Conservation (phyloP, 2,888 invertebrate species). For the Volucella bombylans region DNA sequence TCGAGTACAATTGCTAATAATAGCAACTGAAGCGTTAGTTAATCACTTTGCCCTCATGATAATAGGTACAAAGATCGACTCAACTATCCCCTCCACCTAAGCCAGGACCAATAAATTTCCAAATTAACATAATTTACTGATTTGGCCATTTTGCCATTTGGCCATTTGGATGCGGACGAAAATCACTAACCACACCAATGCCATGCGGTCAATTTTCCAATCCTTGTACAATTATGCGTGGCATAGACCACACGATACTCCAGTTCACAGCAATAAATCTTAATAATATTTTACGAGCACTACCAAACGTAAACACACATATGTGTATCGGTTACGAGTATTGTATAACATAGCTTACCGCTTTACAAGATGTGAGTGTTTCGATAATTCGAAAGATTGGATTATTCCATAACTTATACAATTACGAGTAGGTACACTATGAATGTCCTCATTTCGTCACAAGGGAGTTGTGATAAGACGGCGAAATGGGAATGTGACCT, state of each 20-base stretch:
- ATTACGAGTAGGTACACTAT: slow-evolving; percentile 5
- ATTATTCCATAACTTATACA: slow-evolving; percentile 40
- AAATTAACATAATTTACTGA: slow-evolving; percentile 62
- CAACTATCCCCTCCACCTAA: slow-evolving; percentile 8
- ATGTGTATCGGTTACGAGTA: background rate
- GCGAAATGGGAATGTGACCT: background rate
- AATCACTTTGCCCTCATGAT: slow-evolving; percentile 57
- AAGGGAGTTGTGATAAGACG: slow-evolving; percentile 4
- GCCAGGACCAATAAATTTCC: slow-evolving; percentile 55
- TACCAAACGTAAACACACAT: background rate
- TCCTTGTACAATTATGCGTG: slow-evolving; percentile 14
- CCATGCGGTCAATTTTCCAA: slow-evolving; percentile 25
- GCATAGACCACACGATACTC: slow-evolving; percentile 6
- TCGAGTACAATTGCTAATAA: slow-evolving; percentile 4
- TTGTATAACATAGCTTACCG: background rate
- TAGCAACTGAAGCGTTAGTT: slow-evolving; percentile 43
- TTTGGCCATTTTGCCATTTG: slow-evolving; percentile 54
- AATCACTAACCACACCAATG: slow-evolving; percentile 13
- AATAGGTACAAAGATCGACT: slow-evolving; percentile 14
- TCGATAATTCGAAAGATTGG: slow-evolving; percentile 46
- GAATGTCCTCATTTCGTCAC: slow-evolving; percentile 45
- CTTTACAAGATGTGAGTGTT: background rate
- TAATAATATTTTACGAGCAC: slow-evolving; percentile 11
- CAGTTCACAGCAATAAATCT: slow-evolving; percentile 49
- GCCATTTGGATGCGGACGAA: slow-evolving; percentile 31